These are phyloP conservation scores for Onychostruthus taczanowskii DNA, from an alignment of 2,113 vertebrate species.

Conservation along the genomic window DNA sequence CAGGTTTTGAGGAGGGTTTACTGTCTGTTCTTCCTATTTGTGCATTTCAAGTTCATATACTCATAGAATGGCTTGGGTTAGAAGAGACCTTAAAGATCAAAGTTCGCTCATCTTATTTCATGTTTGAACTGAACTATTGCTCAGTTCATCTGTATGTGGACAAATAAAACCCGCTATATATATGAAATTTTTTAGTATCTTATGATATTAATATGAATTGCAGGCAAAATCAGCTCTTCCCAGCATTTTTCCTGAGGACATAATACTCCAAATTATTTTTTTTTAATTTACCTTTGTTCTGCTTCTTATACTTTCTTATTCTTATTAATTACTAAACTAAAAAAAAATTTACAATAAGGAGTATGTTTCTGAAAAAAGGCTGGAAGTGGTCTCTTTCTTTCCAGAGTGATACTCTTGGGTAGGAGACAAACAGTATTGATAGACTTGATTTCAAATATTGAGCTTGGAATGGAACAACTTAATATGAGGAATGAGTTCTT, in stretches of 20 bases:
- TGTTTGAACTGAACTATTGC: not conserved
- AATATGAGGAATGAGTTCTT: not conserved
- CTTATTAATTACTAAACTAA: not conserved
- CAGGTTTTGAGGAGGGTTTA: not conserved
- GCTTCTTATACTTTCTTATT: not conserved
- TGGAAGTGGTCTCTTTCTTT: not conserved
- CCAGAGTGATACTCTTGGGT: not conserved
- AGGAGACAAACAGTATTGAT: not conserved
- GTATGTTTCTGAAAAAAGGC: not conserved
- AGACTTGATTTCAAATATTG: not conserved
- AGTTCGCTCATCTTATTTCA: not conserved
- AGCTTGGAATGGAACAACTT: not conserved
- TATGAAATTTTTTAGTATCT: not conserved
- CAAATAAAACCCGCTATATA: not conserved
- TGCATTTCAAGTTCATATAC: not conserved
- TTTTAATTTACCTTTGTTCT: not conserved
- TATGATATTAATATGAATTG: not conserved
- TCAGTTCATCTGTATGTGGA: not conserved
- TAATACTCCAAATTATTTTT: not conserved
- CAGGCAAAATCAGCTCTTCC: not conserved
- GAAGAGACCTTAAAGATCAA: not conserved
- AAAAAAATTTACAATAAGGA: not conserved
- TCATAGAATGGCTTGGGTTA: not conserved
- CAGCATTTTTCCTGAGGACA: not conserved
- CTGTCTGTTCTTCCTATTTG: not conserved